Evolutionary conservation across 1,140 invertebrate genomes (phyloP), one percentile per base, ranked within the genome.

Genomic region (Sitophilus oryzae): DNA sequence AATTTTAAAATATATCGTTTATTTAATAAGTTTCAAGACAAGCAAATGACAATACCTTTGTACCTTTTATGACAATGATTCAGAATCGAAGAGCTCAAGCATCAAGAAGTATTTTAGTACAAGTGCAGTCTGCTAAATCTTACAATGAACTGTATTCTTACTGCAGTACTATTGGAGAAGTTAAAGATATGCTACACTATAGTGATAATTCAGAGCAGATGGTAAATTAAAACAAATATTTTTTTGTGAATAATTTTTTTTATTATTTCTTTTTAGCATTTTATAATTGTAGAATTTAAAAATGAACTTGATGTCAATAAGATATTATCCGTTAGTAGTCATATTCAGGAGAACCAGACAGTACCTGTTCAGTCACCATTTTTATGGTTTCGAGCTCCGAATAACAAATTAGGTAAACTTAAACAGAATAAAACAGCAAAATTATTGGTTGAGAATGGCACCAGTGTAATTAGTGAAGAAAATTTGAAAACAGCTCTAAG

Each of bases 221-320:
- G 57, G 75, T 56, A 25, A 19, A 41, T 40, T 36, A 36, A 23
- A 36, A 8, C 14, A 36, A 21, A 30, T 34, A 11, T 25, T 43
- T 47, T 30, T 52, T 53, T 47, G 37, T 50, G 23, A 19, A 34
- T 55, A 56, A 15, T 8, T 10, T 16, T 53, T 47, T 9, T 36
- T 25, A 36, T 56, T 51, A 21, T 23, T 25, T 41, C 41, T 44
- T 58, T 74, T 59, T 68, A 83, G 77, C 77, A 84, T 71, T 85
- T 83, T 63, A 79, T 86, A 63, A 71, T 88, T 38, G 67, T 88
- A 18, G 85, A 89, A 73, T 87, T 82, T 71, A 56, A 64, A 5
- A 68, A 74, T 19, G 60, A 73, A 58, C 41, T 64, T 0, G 70
- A 76, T 52, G 71, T 79, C 0, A 62, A 69, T 20, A 62, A 74